Conservation (phyloP, 2,113 vertebrate species). For the Aegotheles bennettii region DNA sequence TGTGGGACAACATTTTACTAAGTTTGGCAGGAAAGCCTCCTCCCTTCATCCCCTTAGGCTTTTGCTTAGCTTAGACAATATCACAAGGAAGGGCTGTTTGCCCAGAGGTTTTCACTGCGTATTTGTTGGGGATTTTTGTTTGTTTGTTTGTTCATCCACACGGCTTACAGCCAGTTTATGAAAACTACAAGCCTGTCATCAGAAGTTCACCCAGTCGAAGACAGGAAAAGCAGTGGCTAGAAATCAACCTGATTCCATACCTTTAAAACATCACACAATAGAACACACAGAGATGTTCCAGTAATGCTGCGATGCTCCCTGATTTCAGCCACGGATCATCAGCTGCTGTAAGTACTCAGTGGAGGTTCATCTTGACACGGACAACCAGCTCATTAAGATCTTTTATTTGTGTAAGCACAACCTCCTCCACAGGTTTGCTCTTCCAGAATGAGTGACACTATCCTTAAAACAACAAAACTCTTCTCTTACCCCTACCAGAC, state of each 20-base stretch:
- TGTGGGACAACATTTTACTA: neutral
- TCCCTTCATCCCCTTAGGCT: slow-evolving; percentile 37
- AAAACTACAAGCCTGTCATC: slow-evolving; percentile 47
- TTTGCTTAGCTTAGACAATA: slow-evolving; percentile 56
- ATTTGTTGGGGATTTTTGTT: slow-evolving; percentile 52
- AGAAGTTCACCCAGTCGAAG: slow-evolving; percentile 11
- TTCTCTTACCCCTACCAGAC: neutral
- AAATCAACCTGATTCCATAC: neutral
- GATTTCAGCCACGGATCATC: neutral
- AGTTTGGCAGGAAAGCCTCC: slow-evolving; percentile 7
- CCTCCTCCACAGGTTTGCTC: neutral
- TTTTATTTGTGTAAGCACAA: neutral
- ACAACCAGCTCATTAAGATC: neutral
- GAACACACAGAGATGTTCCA: neutral
- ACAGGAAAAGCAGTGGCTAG: neutral
- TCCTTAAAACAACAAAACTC: neutral
- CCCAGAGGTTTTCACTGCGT: slow-evolving; percentile 52
- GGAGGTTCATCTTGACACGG: neutral
- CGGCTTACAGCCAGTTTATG: slow-evolving; percentile 9
- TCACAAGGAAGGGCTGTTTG: slow-evolving; percentile 61
- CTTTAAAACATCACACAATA: neutral
- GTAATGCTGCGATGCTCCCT: neutral
- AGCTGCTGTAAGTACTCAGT: neutral
- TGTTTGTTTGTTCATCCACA: slow-evolving; percentile 54
- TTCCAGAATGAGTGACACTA: neutral